A percentile compares a stretch with the other conserved stretches of the same genome.
These are phyloP conservation scores for Chironex yamaguchii DNA, from an alignment of 30 jellyfish, hydroid and myxozoan genomes.

Conservation along the genomic window DNA sequence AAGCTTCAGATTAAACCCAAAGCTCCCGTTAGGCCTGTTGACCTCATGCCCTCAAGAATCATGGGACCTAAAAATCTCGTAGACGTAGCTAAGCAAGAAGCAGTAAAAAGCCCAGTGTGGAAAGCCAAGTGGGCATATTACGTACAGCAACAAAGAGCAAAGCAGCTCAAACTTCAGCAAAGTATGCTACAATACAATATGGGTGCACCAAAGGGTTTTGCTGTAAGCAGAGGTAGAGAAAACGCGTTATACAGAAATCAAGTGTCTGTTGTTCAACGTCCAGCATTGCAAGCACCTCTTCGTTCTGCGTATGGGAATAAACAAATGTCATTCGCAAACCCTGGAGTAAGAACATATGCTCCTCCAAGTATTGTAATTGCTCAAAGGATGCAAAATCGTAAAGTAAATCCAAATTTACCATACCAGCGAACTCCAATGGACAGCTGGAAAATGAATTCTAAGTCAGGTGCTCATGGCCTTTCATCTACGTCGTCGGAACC, in stretches of 20 bases:
- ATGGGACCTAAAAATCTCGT: neutral
- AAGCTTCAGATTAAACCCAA: neutral
- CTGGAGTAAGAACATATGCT: too few species aligned
- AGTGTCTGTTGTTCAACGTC: neutral
- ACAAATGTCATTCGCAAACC: neutral
- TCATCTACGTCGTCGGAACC: conserved; percentile 41
- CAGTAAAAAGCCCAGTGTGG: neutral
- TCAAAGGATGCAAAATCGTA: too few species aligned
- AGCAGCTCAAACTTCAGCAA: neutral
- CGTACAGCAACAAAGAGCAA: neutral
- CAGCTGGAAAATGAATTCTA: neutral
- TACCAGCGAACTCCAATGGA: neutral
- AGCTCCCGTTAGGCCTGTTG: neutral
- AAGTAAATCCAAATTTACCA: too few species aligned
- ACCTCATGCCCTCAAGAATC: neutral
- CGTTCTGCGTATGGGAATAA: neutral
- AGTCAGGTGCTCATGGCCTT: neutral
- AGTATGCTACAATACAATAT: too few species aligned
- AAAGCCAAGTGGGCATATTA: neutral
- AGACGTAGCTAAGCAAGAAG: neutral
- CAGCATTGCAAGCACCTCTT: neutral
- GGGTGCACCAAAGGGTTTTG: neutral
- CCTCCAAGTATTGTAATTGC: too few species aligned
- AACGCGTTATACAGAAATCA: neutral
- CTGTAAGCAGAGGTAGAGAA: neutral